Evolutionary conservation across 2,797 vertebrate species (phyloP).

Genomic region (Fistularia tabacaria): DNA sequence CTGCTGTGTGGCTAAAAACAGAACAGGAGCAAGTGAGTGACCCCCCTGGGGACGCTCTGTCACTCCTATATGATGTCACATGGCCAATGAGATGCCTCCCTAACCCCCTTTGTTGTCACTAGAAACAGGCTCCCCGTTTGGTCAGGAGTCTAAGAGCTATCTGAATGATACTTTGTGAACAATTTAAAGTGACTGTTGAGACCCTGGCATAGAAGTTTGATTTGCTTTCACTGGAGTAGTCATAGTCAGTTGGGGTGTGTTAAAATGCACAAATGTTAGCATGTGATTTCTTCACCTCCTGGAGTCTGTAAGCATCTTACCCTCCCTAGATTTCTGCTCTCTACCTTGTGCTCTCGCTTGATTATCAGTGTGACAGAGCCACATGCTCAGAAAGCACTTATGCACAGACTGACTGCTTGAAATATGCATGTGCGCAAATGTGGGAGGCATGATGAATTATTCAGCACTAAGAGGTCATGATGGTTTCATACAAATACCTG

Average conservation of each 20-base stretch:
- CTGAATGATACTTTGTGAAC: background rate
- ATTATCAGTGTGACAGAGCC: slow-evolving; percentile 15
- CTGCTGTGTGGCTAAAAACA: slow-evolving; percentile 47
- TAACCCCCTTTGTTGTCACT: slow-evolving; percentile 16
- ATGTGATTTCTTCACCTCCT: background rate
- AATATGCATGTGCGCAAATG: slow-evolving; percentile 25
- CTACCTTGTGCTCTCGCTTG: background rate
- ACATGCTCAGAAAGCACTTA: slow-evolving; percentile 31
- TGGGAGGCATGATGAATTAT: slow-evolving; percentile 34
- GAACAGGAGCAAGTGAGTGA: slow-evolving; percentile 6
- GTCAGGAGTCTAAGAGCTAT: background rate
- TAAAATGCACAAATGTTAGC: background rate
- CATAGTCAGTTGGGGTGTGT: background rate
- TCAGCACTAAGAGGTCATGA: slow-evolving; percentile 25
- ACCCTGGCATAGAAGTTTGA: too few relatives aligned
- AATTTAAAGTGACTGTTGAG: too few relatives aligned
- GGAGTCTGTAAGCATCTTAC: background rate
- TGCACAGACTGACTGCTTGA: slow-evolving; percentile 27
- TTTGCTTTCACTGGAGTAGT: too few relatives aligned
- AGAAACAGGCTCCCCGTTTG: slow-evolving; percentile 8
- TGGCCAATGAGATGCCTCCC: slow-evolving; percentile 16
- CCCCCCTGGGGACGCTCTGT: slow-evolving; percentile 15
- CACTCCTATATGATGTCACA: slow-evolving; percentile 36
- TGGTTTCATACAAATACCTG: slow-evolving; percentile 17
- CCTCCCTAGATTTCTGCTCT: background rate